Percentiles rank a stretch among this genome's conserved stretches.
These are phyloP conservation scores for Corydoras sp. DNA, from an alignment of 2,113 vertebrate species.

Conservation along the genomic window DNA sequence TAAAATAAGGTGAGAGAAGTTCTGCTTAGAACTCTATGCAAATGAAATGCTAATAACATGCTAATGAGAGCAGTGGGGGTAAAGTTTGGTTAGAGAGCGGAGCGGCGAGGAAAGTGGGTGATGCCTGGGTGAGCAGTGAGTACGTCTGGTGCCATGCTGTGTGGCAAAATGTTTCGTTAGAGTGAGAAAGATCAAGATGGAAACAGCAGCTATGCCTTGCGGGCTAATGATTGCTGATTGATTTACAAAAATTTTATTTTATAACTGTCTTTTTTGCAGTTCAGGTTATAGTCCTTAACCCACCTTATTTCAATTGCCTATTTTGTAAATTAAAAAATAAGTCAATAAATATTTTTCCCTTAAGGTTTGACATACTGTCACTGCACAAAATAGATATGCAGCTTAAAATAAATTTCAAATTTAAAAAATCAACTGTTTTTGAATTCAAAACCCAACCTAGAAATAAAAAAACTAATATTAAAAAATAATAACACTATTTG, in stretches of 20 bases:
- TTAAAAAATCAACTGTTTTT: too few species aligned
- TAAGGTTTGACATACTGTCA: too few species aligned
- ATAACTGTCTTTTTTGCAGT: conserved; percentile 34
- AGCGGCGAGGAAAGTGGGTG: conserved; percentile 55
- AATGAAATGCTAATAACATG: conserved; percentile 74
- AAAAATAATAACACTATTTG: too few species aligned
- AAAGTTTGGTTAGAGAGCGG: conserved; percentile 69
- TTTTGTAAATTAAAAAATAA: too few species aligned
- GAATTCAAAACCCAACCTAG: too few species aligned
- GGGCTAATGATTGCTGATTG: conserved; percentile 53
- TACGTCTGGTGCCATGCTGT: conserved; percentile 49
- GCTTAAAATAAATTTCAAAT: too few species aligned
- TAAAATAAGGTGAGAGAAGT: conserved; percentile 39
- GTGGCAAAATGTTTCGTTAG: conserved; percentile 56
- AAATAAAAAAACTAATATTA: too few species aligned
- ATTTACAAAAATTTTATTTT: conserved; percentile 53
- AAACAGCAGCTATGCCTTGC: conserved; percentile 38
- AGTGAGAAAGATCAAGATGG: conserved; percentile 32
- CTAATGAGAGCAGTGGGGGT: conserved; percentile 67
- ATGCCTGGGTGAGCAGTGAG: conserved; percentile 68
- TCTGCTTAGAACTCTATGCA: conserved; percentile 49
- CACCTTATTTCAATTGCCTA: too few species aligned
- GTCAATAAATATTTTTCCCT: too few species aligned
- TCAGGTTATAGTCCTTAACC: not conserved
- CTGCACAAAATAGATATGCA: too few species aligned